A percentile compares a stretch with the other conserved stretches of the same genome.
These are phyloP conservation scores for Poecilobothrus nobilitatus DNA, from an alignment of 2,888 invertebrate genomes.

Conservation along the genomic window DNA sequence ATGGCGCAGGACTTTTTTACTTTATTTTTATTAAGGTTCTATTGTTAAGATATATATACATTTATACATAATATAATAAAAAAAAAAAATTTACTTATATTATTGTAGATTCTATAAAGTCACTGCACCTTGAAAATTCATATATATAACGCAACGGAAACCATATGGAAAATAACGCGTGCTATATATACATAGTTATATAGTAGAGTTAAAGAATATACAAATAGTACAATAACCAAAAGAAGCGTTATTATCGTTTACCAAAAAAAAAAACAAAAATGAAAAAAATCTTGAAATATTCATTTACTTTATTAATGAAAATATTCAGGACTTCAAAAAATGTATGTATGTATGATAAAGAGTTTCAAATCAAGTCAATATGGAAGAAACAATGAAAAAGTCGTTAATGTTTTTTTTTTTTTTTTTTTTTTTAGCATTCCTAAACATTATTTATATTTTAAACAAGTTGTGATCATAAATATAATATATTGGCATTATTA, in stretches of 20 bases:
- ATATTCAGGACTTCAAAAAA: too few relatives aligned
- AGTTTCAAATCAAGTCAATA: too few relatives aligned
- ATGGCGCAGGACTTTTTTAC: conserved; percentile 6
- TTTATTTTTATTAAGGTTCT: background rate
- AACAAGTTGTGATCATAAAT: too few relatives aligned
- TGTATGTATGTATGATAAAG: too few relatives aligned
- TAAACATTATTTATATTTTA: too few relatives aligned
- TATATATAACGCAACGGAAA: conserved; percentile 5
- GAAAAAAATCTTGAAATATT: too few relatives aligned
- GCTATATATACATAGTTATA: background rate
- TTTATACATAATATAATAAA: background rate
- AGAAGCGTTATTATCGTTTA: conserved; percentile 4
- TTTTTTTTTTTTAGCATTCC: too few relatives aligned
- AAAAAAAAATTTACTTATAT: background rate
- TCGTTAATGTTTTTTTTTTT: too few relatives aligned
- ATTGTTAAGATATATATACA: background rate
- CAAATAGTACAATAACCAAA: background rate
- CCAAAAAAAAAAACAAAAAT: background rate
- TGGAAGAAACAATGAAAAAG: too few relatives aligned
- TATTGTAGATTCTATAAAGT: conserved; percentile 4
- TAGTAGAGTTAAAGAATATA: background rate
- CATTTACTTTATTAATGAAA: too few relatives aligned
- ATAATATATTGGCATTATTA: too few relatives aligned
- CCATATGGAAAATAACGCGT: conserved; percentile 7
- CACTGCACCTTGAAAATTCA: conserved; percentile 9